Evolutionary conservation across 2,113 vertebrate species (phyloP).

Genomic region (Phodopus roborovskii): DNA sequence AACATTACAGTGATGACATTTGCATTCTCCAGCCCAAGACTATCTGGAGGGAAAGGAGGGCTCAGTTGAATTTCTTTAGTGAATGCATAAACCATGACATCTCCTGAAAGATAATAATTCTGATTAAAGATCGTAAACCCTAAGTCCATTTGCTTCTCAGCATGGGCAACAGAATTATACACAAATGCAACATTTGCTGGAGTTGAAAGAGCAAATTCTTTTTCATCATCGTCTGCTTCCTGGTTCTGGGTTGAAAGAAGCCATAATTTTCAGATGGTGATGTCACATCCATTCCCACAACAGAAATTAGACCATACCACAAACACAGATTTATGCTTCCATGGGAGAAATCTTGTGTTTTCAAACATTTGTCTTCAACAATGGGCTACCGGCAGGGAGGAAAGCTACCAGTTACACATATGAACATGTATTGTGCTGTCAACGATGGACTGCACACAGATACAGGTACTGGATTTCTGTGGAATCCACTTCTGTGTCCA

Average conservation of each 20-base stretch:
- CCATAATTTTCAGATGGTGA: constrained; percentile 52
- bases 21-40: constrained; percentile 72
- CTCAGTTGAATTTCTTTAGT: constrained; percentile 45
- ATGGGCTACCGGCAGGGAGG: constrained; percentile 53
- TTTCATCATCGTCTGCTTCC: not conserved
- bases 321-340: constrained; percentile 67
- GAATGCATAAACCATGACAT: constrained; percentile 51
- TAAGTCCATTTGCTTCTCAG: constrained; percentile 48
- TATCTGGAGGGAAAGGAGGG: constrained; percentile 46
- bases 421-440: not conserved
- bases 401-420: not conserved
- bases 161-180: constrained; percentile 42
- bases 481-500: fast-evolving
- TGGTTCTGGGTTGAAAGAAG: constrained; percentile 47
- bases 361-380: constrained; percentile 65
- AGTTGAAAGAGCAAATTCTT: not conserved
- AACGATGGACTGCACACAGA: not conserved
- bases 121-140: constrained; percentile 47
- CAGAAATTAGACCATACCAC: constrained; percentile 49
- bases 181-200: constrained; percentile 28
- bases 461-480: not conserved
- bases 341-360: constrained; percentile 37
- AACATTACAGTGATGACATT: constrained; percentile 71
- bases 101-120: constrained; percentile 52
- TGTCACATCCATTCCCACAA: constrained; percentile 49